Conservation (phyloP, 2,113 vertebrate species). For the Microtus richardsoni region DNA sequence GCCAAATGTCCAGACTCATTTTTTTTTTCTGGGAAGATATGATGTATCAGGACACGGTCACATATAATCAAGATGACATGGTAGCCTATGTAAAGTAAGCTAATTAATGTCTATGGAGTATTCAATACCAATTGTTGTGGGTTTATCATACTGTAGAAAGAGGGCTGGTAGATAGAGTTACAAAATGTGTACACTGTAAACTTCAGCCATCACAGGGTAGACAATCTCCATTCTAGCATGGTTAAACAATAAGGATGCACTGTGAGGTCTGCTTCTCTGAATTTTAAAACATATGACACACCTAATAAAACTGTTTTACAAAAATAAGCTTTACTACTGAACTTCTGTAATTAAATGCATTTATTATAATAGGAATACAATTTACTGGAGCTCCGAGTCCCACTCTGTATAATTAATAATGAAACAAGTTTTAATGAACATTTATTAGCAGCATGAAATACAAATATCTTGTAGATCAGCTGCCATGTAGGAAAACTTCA, state of each 20-base stretch:
- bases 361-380: conserved; percentile 79
- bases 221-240: conserved; percentile 8
- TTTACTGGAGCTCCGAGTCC: conserved; percentile 68
- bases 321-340: conserved; percentile 81
- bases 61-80: conserved; percentile 31
- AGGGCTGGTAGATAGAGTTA: neutral
- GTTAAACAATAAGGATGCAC: conserved; percentile 49
- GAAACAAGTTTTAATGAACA: conserved; percentile 70
- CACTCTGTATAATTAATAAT: conserved; percentile 76
- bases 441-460: conserved; percentile 81
- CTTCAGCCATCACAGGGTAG: conserved; percentile 6
- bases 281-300: conserved; percentile 67
- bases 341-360: conserved; percentile 82
- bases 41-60: conserved; percentile 46
- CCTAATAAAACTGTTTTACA: conserved; percentile 78
- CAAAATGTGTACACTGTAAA: conserved; percentile 44
- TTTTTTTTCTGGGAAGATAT: neutral
- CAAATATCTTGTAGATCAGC: conserved; percentile 78
- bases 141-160: conserved; percentile 35
- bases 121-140: conserved; percentile 7
- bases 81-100: conserved; percentile 14
- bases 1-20: neutral
- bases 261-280: conserved; percentile 46
- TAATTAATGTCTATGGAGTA: conserved; percentile 36
- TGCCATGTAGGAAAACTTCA: conserved; percentile 80